Evolutionary conservation across 2,797 vertebrate species (phyloP).

Genomic region (Notamacropus eugenii): DNA sequence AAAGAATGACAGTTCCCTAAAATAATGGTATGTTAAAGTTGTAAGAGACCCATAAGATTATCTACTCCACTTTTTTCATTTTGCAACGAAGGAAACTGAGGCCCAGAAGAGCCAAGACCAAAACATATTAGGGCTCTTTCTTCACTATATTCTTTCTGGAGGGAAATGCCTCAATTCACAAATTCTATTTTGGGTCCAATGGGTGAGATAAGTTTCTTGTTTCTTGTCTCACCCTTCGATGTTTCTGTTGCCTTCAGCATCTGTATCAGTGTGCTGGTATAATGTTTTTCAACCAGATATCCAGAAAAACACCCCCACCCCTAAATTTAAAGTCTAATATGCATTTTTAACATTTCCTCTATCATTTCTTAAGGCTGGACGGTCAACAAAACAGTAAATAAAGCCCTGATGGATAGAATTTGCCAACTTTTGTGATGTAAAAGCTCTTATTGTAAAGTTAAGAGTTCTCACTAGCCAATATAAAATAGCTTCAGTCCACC

Average conservation of each 20-base stretch:
- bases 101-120: not conserved
- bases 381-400: not conserved
- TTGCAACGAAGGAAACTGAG: not conserved
- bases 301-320: not conserved
- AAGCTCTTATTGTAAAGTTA: not conserved
- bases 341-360: not conserved
- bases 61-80: not conserved
- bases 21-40: not conserved
- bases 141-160: not conserved
- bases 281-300: not conserved
- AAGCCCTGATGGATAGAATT: not conserved
- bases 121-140: not conserved
- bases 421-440: not conserved
- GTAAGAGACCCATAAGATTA: not conserved
- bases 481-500: not conserved
- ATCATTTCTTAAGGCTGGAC: not conserved
- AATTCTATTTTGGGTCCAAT: not conserved
- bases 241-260: not conserved
- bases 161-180: not conserved
- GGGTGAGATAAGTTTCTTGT: not conserved
- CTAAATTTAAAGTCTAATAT: not conserved
- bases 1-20: conserved; percentile 11
- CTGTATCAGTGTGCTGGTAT: not conserved
- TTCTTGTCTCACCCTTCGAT: not conserved
- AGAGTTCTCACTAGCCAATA: not conserved